A percentile compares a stretch with the other conserved stretches of the same genome.
phyloP scores from a whole-genome alignment of 2,113 vertebrate species.

The Nestor notabilis region DNA sequence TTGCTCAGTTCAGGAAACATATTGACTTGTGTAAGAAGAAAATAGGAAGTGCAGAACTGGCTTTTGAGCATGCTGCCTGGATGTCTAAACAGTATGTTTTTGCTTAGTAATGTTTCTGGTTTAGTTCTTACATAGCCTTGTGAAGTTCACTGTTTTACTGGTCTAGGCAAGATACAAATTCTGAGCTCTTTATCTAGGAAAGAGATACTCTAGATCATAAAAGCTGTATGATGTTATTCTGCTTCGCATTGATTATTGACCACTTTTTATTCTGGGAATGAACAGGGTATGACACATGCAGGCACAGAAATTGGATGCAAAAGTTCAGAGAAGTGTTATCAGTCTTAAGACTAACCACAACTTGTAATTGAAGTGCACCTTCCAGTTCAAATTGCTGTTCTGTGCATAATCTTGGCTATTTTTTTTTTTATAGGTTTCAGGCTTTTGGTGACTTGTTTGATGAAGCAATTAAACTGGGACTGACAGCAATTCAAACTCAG shows the following conservation, averaged over 20 bases:
- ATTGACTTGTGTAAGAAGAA: slow-evolving; percentile 98
- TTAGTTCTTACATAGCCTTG: not conserved
- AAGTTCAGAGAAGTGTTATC: not conserved
- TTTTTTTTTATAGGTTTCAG: slow-evolving; percentile 82
- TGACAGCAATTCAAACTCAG: slow-evolving; percentile 98
- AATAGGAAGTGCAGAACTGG: slow-evolving; percentile 93
- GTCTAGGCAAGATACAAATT: not conserved
- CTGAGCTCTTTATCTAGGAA: not conserved
- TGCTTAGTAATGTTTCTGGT: not conserved
- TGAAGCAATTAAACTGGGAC: slow-evolving; percentile 95
- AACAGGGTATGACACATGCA: not conserved
- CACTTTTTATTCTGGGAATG: not conserved
- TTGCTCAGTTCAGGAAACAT: slow-evolving; percentile 97
- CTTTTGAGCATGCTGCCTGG: slow-evolving; percentile 96
- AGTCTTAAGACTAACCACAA: not conserved
- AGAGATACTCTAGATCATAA: not conserved
- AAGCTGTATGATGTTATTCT: not conserved
- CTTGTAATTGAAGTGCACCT: not conserved
- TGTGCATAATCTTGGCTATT: not conserved
- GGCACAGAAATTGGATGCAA: not conserved
- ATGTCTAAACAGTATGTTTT: slow-evolving; percentile 97
- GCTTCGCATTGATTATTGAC: not conserved
- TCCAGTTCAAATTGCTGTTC: not conserved
- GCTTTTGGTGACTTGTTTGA: slow-evolving; percentile 98
- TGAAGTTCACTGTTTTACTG: not conserved